Conservation (phyloP, 2,888 invertebrate species). For the Cheilosia scutellata region DNA sequence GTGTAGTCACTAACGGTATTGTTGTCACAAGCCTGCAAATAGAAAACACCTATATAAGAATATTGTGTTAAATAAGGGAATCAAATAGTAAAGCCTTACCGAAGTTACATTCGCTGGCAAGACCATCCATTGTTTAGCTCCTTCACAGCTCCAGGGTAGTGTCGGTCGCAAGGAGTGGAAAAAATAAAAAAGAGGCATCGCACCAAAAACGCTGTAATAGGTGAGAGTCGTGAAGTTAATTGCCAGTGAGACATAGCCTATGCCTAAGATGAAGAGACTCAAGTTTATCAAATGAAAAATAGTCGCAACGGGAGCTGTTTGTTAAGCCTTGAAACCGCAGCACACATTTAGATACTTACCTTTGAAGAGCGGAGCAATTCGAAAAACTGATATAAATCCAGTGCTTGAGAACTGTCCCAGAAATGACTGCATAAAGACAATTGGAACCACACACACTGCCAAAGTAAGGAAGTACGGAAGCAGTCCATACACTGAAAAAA, state of each 20-base stretch:
- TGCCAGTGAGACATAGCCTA: conserved; percentile 92
- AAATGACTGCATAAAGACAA: conserved; percentile 94
- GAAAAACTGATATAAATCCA: conserved; percentile 92
- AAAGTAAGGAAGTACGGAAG: conserved; percentile 86
- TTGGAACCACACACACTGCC: conserved; percentile 91
- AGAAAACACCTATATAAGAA: neutral
- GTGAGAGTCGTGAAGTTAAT: conserved; percentile 91
- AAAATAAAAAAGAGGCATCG: conserved; percentile 89
- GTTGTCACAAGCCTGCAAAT: conserved; percentile 18
- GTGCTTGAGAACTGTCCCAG: conserved; percentile 94
- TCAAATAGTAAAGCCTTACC: neutral
- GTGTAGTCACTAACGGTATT: neutral
- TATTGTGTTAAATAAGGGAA: neutral
- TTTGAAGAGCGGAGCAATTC: conserved; percentile 83
- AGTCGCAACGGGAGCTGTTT: neutral
- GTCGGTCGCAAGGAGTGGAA: conserved; percentile 87
- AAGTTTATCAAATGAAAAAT: neutral
- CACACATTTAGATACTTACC: neutral
- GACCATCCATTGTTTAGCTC: conserved; percentile 79
- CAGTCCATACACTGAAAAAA: conserved; percentile 77
- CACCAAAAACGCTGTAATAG: conserved; percentile 86
- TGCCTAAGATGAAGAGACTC: conserved; percentile 86
- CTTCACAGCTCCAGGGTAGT: conserved; percentile 92
- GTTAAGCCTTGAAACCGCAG: neutral
- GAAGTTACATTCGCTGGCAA: neutral